phyloP scores from a whole-genome alignment of 2,888 invertebrate genomes.

The Dugesia japonica region DNA sequence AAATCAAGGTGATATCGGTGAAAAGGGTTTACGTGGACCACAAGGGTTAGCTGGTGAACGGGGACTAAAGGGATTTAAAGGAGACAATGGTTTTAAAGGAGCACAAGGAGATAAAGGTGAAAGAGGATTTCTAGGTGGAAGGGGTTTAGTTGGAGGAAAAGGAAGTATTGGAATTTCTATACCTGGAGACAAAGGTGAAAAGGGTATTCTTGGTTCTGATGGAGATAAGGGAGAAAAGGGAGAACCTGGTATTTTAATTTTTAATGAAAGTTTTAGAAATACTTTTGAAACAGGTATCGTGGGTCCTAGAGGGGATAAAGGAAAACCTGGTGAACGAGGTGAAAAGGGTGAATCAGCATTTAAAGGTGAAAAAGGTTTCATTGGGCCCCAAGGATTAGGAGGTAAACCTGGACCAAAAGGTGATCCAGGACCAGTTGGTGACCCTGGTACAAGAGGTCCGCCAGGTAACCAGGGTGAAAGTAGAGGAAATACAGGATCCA shows the following conservation, averaged over 20 bases:
- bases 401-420: constrained; percentile 1
- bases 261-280: too few relatives aligned
- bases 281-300: too few relatives aligned
- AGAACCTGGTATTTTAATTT: neutral
- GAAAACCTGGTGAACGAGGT: neutral
- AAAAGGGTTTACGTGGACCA: neutral
- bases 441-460: neutral
- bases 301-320: neutral
- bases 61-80: neutral
- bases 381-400: neutral
- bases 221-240: neutral
- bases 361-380: neutral
- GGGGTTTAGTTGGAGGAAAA: neutral
- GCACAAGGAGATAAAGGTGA: neutral
- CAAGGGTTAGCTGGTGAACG: neutral
- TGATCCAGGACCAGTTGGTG: neutral
- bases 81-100: neutral
- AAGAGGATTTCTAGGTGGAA: neutral
- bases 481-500: neutral
- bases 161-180: neutral
- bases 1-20: neutral
- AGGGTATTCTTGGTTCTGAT: neutral
- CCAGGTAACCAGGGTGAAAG: neutral
- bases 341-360: neutral
- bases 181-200: neutral